Conservation (phyloP, 2,797 vertebrate genomes). For the Fratercula arctica region DNA sequence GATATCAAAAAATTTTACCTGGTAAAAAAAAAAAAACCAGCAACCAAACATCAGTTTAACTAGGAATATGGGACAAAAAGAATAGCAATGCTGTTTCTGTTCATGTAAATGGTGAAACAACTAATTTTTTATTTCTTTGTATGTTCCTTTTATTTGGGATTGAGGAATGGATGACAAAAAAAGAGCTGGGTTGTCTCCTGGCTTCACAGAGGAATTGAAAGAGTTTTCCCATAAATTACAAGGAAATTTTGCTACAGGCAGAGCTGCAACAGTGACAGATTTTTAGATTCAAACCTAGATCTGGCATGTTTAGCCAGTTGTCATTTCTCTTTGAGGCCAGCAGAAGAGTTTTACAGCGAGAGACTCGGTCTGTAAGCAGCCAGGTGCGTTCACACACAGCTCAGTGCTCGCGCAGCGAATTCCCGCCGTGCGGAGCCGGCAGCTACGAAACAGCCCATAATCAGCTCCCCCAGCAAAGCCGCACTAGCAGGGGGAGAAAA, state of each 20-base stretch:
- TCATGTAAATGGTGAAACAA: not conserved
- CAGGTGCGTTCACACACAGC: not conserved
- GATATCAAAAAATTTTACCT: not conserved
- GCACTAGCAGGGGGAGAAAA: not conserved
- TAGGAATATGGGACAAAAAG: not conserved
- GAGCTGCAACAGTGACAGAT: not conserved
- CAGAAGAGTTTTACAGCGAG: not conserved
- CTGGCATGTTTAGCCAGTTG: not conserved
- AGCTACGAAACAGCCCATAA: fast-evolving
- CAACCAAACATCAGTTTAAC: not conserved
- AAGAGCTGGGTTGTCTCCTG: not conserved
- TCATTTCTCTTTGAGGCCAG: not conserved
- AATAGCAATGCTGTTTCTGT: not conserved
- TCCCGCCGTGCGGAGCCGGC: fast-evolving
- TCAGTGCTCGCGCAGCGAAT: fast-evolving
- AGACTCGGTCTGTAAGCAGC: fast-evolving
- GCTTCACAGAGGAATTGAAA: not conserved
- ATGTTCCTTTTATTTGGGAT: not conserved
- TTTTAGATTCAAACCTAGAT: not conserved
- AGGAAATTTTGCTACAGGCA: not conserved
- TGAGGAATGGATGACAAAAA: not conserved
- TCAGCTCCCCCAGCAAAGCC: not conserved
- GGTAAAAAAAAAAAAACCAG: no score
- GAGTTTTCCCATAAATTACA: not conserved
- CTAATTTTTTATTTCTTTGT: not conserved